Evolutionary conservation across 2,888 invertebrate genomes (phyloP), one percentile per base, ranked within the genome.

Genomic region (Melinopterus prodromus): DNA sequence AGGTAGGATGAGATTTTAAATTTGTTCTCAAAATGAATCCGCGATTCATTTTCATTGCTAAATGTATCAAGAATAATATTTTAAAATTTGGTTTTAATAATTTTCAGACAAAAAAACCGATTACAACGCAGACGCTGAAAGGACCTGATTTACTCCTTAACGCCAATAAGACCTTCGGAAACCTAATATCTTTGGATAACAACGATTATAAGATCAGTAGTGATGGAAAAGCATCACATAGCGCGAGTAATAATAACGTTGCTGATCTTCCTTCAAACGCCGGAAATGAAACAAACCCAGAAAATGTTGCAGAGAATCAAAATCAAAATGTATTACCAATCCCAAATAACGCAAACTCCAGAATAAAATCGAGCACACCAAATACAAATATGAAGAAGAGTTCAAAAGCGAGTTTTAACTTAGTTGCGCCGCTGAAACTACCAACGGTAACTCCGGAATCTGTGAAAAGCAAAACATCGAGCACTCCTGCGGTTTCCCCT

Each of bases 381-480:
- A 79, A 83, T 80, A 80, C 82, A 0, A 80, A 82, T 53, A 83
- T 85, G 1, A 53, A 53, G 12, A 53, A 53, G 53, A 83, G 84
- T 6, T 86, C 87, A 2, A 84, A 85, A 79, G 86, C 84, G 4
- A 85, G 83, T 80, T 83, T 88, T 77, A 85, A 86, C 82, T 84
- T 84, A 38, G 87, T 86, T 16, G 84, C 85, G 80, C 88, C 89
- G 1, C 83, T 88, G 53, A 83, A 84, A 72, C 36, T 85, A 16
- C 88, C 88, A 35, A 87, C 86, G 6, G 85, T 86, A 76, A 87
- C 87, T 16, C 87, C 87, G 6, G 78, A 80, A 69, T 80, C 79
- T 15, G 74, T 36, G 7, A 53, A 15, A 36, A 76, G 53, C 26
- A 77, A 38, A 76, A 82, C 82, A 53, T 77, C 80, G 72, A 82